Evolutionary conservation across 1,140 invertebrate genomes (phyloP).

Genomic region (Adoxophyes honmai): DNA sequence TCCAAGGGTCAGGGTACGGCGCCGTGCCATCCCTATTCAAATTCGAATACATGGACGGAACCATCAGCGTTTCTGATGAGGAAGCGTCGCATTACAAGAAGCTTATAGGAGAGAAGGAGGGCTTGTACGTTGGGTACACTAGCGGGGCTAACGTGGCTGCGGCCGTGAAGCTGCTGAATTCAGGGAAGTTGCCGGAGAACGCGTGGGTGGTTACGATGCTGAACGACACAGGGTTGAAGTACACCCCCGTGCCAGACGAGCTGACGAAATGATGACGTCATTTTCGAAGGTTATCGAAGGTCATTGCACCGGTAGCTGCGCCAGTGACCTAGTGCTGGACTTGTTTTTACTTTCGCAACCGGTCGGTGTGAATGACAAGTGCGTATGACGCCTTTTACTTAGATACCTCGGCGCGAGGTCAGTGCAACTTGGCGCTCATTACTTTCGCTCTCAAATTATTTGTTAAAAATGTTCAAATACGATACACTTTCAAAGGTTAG

Average conservation of each 20-base stretch:
- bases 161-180: slow-evolving; percentile 54
- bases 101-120: slow-evolving; percentile 61
- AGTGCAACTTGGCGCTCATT: too few species aligned
- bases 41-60: slow-evolving; percentile 54
- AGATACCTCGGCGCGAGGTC: too few species aligned
- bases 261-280: slow-evolving; percentile 5
- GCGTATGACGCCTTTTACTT: too few species aligned
- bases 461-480: too few species aligned
- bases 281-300: too few species aligned
- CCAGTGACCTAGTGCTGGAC: too few species aligned
- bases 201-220: slow-evolving; percentile 63
- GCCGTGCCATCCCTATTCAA: slow-evolving; percentile 58
- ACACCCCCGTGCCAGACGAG: slow-evolving; percentile 42
- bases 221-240: slow-evolving; percentile 61
- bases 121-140: slow-evolving; percentile 63
- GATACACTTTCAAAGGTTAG: too few species aligned
- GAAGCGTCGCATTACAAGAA: slow-evolving; percentile 56
- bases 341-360: too few species aligned
- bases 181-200: slow-evolving; percentile 47
- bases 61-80: slow-evolving; percentile 53
- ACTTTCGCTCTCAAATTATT: too few species aligned
- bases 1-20: slow-evolving; percentile 66
- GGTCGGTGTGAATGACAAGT: too few species aligned
- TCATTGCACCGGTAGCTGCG: too few species aligned
- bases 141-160: slow-evolving; percentile 64